phyloP scores from a whole-genome alignment of 2,113 vertebrate species.

The Alethe castanea region DNA sequence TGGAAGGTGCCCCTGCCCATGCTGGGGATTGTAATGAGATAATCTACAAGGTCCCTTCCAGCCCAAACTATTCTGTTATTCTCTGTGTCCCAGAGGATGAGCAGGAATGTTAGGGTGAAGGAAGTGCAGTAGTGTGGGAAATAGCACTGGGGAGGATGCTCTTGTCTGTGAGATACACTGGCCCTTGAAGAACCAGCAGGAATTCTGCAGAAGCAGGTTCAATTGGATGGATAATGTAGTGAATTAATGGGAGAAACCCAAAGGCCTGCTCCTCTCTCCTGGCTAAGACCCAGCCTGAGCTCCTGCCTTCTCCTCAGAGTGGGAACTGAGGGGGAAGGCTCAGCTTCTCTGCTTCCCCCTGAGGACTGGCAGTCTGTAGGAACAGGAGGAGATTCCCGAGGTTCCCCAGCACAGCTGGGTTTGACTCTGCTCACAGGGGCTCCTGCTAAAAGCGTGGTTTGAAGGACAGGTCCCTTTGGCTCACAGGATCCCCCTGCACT shows the following conservation, averaged over 20 bases:
- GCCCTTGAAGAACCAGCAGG: not conserved
- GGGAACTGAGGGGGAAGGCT: not conserved
- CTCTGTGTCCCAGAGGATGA: not conserved
- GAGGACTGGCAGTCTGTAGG: not conserved
- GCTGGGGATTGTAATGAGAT: not conserved
- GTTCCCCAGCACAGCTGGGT: not conserved
- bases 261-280: not conserved
- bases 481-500: rapidly evolving
- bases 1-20: not conserved
- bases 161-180: not conserved
- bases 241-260: not conserved
- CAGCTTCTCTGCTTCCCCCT: not conserved
- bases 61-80: not conserved
- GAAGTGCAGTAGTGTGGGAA: not conserved
- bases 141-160: rapidly evolving
- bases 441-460: not conserved
- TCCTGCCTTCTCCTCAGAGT: not conserved
- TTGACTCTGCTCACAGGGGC: not conserved
- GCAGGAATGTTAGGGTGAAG: not conserved
- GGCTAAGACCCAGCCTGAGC: not conserved
- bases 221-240: not conserved
- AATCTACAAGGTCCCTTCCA: not conserved
- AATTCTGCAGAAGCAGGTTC: not conserved
- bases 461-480: not conserved
- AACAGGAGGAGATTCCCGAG: rapidly evolving